Conservation (phyloP, 2,797 vertebrate genomes). For the Sciurus vulgaris region DNA sequence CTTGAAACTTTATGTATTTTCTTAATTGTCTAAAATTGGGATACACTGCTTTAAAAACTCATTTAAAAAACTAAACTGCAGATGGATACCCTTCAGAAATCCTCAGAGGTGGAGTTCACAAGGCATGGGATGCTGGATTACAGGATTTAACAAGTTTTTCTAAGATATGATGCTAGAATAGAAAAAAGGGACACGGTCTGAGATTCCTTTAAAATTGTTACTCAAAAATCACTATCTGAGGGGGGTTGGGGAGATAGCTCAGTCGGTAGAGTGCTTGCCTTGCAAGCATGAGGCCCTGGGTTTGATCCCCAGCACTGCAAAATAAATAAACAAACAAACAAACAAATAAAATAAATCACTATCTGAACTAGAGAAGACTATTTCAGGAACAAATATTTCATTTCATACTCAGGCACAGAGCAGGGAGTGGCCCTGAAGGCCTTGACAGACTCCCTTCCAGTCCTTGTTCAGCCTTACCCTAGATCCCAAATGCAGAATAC, state of each 20-base stretch:
- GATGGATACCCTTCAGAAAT: neutral
- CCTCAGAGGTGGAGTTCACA: neutral
- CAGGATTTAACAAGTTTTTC: neutral
- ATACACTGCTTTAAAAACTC: neutral
- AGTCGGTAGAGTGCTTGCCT: no score
- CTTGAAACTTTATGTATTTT: neutral
- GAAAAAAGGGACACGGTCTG: neutral
- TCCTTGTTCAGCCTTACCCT: neutral
- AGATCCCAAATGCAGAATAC: neutral
- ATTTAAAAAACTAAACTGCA: neutral
- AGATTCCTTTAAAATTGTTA: slow-evolving; percentile 4
- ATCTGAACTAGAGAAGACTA: neutral
- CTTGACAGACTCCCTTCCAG: neutral
- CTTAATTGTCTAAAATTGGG: neutral
- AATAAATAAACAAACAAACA: no score
- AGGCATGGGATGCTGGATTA: neutral
- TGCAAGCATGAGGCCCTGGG: no score
- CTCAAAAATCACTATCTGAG: neutral
- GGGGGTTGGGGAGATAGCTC: no score
- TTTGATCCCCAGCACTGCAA: no score
- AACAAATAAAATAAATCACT: no score
- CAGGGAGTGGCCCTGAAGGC: neutral
- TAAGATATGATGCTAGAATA: neutral
- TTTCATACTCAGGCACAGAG: neutral
- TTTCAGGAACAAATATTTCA: slow-evolving; percentile 28